Base-by-base conservation (phyloP, 2,113 vertebrate genomes). In the Smithornis capensis region DNA sequence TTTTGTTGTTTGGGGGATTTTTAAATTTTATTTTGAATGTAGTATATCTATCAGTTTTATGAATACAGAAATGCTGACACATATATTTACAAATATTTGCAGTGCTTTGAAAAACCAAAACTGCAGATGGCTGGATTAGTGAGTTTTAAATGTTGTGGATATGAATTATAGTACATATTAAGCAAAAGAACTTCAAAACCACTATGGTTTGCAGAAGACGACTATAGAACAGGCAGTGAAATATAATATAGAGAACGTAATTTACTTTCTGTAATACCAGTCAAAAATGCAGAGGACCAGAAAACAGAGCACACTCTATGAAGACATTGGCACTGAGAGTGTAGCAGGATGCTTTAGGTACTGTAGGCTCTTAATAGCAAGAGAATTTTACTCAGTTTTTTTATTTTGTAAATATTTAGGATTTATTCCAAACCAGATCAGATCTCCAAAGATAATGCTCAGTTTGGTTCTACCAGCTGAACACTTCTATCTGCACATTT, bases 291-390 rank as follows among this genome's bases (percentile, higher is more conserved):
- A 8, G 13, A 76, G 5, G 12, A 5, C 3, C 24, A 75, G 12
- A 69, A 95, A 64, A 19, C 19, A 56, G 19, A 73, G 10, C 47
- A 52, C 4, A 19, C 11, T 65, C 9, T 24, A 31, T 62, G 42
- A 83, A 86, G 31, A 38, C 7, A 44, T 19, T 3, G 3, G 3
- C 8, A 35, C 9, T 35, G 12, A 15, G 10, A 42, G 2, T 29
- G n/a, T 1, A 67, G 13, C 5, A 81, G 12, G 8, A 67, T 52
- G 5, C 2, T 70, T 56, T 70, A 53, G 18, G 29, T 45, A n/a
- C 1, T 40, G 12, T 33, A 50, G 31, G 1, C 2, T n/a, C 4
- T n/a, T 21, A 37, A 42, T 2, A 68, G 14, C 9, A 52, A 40
- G 15, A 53, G 1, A 47, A 25, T 60, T 90, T 82, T 69, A 69